Base-by-base conservation (phyloP, 1,140 invertebrate species). In the Penaeus japonicus region DNA sequence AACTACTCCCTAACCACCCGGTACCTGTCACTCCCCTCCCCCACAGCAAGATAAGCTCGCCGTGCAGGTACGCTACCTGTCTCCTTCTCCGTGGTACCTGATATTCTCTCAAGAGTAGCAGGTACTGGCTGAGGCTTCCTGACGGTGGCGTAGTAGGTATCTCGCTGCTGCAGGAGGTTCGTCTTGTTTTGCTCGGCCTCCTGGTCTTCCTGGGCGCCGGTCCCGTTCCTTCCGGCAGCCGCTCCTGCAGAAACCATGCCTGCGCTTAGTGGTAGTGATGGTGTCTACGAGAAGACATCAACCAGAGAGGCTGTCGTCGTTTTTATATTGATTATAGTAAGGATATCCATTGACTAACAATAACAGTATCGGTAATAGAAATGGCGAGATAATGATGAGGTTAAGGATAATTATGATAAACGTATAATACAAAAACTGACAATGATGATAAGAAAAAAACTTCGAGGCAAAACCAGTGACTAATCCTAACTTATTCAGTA, bases 61-160 rank as follows among this genome's bases (percentile, higher is more conserved):
- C 47, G 75, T 57, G 77, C 47, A 47, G 47, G 47, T 47, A 47
- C 47, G 55, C 59, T 86, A 86, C 85, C 85, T 86, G 85, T 86
- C 85, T 78, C 85, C 85, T 86, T 86, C 55, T 86, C 85, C 85
- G 75, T 62, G 85, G 85, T 91, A 94, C 93, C 93, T 92, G 94
- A 94, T 91, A 94, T 94, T 82, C 94, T 92, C 91, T 94, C 94
- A 4, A 89, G 82, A 24, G 87, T 89, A 78, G 81, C 92, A 39
- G 93, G 93, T 77, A 93, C 93, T 80, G 93, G 93, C 77, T 93
- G 93, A 12, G 93, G 93, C 91, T 94, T 94, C 87, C 93, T 92
- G 75, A 94, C 93, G 30, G 94, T 94, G 87, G 94, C 93, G 90
- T 94, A 94, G 90, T 93, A 94, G 81, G 94, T 93, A 87, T 94